Evolutionary conservation across 2,113 vertebrate species (phyloP).

Genomic region (Vanacampus margaritifer): DNA sequence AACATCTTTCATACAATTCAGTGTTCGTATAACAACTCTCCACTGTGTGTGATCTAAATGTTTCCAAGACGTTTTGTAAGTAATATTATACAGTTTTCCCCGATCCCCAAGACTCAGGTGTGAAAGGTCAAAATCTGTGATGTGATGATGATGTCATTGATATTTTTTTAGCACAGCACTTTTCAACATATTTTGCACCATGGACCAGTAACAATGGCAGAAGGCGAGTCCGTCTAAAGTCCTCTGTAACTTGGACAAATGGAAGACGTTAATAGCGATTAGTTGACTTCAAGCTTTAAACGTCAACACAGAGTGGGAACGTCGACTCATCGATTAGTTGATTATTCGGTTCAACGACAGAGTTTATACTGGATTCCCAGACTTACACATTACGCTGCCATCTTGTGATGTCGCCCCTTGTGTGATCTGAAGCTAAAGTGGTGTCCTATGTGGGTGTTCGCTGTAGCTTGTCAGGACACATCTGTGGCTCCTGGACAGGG

Average conservation of each 20-base stretch:
- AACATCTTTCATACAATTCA: constrained; percentile 12
- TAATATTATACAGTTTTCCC: neutral
- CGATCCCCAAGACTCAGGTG: too few relatives aligned
- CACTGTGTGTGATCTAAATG: neutral
- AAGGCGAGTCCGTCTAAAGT: too few relatives aligned
- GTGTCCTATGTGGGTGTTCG: constrained; percentile 57
- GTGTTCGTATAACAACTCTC: neutral
- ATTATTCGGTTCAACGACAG: neutral
- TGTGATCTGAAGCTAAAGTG: neutral
- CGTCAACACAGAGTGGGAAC: neutral
- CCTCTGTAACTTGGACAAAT: too few relatives aligned
- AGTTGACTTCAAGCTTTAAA: neutral
- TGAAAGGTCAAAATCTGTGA: too few relatives aligned
- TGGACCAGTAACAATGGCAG: too few relatives aligned
- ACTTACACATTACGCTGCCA: neutral
- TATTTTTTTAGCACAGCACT: too few relatives aligned
- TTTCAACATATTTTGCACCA: too few relatives aligned
- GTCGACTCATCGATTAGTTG: neutral
- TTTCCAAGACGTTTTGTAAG: neutral
- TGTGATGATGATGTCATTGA: too few relatives aligned
- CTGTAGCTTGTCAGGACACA: constrained; percentile 67
- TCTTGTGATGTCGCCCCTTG: neutral
- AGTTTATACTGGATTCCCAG: neutral
- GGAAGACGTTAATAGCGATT: neutral
- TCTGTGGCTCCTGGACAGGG: constrained; percentile 37